Base-by-base conservation (phyloP, 2,797 vertebrate genomes). In the Betta splendens region DNA sequence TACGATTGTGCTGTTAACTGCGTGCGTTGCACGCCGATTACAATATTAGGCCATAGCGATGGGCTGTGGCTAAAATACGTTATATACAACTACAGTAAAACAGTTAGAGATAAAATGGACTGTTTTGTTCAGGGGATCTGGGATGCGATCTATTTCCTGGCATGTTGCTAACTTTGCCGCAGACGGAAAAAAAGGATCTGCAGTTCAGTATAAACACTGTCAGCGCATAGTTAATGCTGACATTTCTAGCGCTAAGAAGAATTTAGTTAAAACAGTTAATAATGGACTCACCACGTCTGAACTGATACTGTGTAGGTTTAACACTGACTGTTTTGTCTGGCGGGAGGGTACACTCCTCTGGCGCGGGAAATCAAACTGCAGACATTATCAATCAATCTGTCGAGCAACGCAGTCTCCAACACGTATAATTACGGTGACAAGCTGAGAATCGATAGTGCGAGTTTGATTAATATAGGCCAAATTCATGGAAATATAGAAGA, bases 331-430 rank as follows among this genome's bases (percentile, higher is more conserved):
- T 5, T 1, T 16, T 48, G 17, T 39, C 25, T 1, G n/a, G 50
- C 77, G 75, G 58, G 57, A 65, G 49, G 17, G 64, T 31, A 3
- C 31, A 57, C n/a, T 25, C 7, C 3, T 37, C 6, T 78, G 92
- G 91, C 88, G 90, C 92, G 92, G 87, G 86, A 88, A 90, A 85
- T 39, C 5, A 39, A 49, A 11, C 13, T 2, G 5, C 43, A 93
- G 91, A 15, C 91, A 78, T 83, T 4, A 57, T 1, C 4, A 60
- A 33, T 84, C 67, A 10, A 91, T 43, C 8, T 3, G 3, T 21
- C 60, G 63, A 70, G n/a, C 1, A 1, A 5, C 0, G 6, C 3
- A 1, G 1, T 2, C 1, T 10, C 0, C 5, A 5, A 1, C 4
- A 4, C 29, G 9, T 11, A 4, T 12, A 2, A 11, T 12, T 1